Evolutionary conservation across 2,888 invertebrate species (phyloP).

Genomic region (Erebia ligea): DNA sequence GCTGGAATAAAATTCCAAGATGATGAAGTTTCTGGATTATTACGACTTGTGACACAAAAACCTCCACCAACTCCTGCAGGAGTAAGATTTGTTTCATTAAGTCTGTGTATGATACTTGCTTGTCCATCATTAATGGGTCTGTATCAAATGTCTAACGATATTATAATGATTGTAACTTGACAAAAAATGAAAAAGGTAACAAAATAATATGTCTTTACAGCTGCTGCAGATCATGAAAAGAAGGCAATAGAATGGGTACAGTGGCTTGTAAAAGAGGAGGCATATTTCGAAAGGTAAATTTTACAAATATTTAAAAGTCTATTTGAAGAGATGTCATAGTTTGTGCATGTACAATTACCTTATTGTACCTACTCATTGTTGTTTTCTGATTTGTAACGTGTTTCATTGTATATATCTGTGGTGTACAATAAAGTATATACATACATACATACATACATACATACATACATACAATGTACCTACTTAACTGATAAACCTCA

Average conservation of each 20-base stretch:
- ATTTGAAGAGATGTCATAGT: too few relatives aligned
- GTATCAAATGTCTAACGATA: slow-evolving; percentile 41
- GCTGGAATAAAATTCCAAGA: slow-evolving; percentile 96
- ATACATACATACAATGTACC: too few relatives aligned
- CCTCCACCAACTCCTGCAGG: slow-evolving; percentile 96
- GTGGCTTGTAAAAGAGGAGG: slow-evolving; percentile 95
- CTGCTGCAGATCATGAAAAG: slow-evolving; percentile 90
- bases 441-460: too few relatives aligned
- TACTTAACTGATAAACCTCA: too few relatives aligned
- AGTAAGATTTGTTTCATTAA: slow-evolving; percentile 95
- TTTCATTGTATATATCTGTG: too few relatives aligned
- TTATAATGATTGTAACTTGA: background rate
- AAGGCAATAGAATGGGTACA: slow-evolving; percentile 96
- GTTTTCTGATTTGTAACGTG: too few relatives aligned
- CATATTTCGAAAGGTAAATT: slow-evolving; percentile 89
- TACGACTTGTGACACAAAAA: slow-evolving; percentile 93
- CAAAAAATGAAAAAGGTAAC: background rate
- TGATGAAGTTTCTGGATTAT: slow-evolving; percentile 93
- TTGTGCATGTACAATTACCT: too few relatives aligned
- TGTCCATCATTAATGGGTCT: slow-evolving; percentile 92
- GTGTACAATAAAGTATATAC: too few relatives aligned
- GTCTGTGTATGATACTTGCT: slow-evolving; percentile 96
- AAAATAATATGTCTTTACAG: slow-evolving; percentile 53
- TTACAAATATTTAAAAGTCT: background rate
- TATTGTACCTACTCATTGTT: too few relatives aligned